Percentiles rank a stretch among this genome's conserved stretches.
phyloP scores from a whole-genome alignment of 64 coral and sea anemone genomes.

The Acropora tenuis region DNA sequence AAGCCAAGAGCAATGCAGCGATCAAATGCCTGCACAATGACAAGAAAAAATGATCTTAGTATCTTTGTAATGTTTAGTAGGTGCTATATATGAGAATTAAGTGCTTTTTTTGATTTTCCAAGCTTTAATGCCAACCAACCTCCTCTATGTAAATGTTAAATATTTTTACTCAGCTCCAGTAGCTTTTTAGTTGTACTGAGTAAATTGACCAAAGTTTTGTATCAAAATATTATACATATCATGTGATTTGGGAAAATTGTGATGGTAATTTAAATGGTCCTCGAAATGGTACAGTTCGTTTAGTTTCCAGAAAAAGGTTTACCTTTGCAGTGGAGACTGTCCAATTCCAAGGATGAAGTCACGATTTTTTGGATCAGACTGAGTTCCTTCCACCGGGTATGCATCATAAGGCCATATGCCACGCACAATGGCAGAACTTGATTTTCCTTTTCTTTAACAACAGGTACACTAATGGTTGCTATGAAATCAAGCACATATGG shows the following conservation, averaged over 20 bases:
- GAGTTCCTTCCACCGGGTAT: conserved; percentile 23
- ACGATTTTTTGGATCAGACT: conserved; percentile 25
- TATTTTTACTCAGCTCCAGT: no score
- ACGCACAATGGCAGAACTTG: conserved; percentile 29
- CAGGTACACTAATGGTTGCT: neutral
- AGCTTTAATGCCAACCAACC: no score
- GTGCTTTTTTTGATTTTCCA: no score
- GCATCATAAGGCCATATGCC: conserved; percentile 18
- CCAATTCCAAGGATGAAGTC: conserved; percentile 36
- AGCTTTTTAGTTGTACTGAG: no score
- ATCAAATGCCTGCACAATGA: neutral
- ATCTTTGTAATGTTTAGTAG: neutral
- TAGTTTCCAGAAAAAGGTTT: neutral
- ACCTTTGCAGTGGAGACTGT: conserved; percentile 3
- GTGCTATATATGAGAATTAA: no score
- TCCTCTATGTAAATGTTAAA: no score
- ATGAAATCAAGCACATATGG: conserved; percentile 23
- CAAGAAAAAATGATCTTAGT: neutral
- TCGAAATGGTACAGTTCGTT: no score
- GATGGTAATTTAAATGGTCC: no score
- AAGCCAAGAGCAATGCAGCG: neutral
- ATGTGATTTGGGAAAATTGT: no score
- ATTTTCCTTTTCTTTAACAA: neutral
- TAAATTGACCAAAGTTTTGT: no score
- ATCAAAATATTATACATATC: no score